phyloP scores from a whole-genome alignment of 2,113 vertebrate genomes.

The Cheilinus undulatus region DNA sequence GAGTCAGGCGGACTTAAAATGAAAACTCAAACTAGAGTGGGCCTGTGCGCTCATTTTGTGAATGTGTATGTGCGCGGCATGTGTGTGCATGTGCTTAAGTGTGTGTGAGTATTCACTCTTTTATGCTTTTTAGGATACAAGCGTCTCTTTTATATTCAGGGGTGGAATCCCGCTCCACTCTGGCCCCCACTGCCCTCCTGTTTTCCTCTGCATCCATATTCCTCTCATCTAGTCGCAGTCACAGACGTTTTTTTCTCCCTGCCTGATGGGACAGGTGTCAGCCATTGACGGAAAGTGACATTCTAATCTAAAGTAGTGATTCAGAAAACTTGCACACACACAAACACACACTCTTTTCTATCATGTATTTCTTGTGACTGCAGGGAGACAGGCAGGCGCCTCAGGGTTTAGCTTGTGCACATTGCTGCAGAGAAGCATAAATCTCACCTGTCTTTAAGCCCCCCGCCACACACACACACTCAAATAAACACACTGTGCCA shows the following conservation, averaged over 20 bases:
- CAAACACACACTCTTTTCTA: slow-evolving; percentile 23
- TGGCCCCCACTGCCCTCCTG: slow-evolving; percentile 50
- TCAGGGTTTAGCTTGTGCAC: slow-evolving; percentile 37
- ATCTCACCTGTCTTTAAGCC: slow-evolving; percentile 33
- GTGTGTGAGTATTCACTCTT: slow-evolving; percentile 33
- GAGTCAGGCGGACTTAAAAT: slow-evolving; percentile 74
- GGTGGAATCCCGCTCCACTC: slow-evolving; percentile 61
- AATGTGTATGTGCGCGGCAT: slow-evolving; percentile 6
- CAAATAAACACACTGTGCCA: slow-evolving; percentile 20
- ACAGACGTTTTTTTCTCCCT: slow-evolving; percentile 50
- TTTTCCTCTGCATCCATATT: slow-evolving; percentile 20
- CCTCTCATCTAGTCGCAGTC: slow-evolving; percentile 46
- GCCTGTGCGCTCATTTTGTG: slow-evolving; percentile 57
- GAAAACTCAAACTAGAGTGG: slow-evolving; percentile 69
- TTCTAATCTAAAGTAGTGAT: slow-evolving; percentile 79
- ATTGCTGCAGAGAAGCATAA: slow-evolving; percentile 21
- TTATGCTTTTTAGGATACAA: slow-evolving; percentile 59
- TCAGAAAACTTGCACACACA: slow-evolving; percentile 45
- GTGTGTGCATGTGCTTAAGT: slow-evolving; percentile 15
- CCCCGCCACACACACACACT: background rate
- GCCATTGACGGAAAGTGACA: slow-evolving; percentile 75
- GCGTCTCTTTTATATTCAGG: slow-evolving; percentile 66
- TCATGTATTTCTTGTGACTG: slow-evolving; percentile 41
- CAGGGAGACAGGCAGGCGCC: slow-evolving; percentile 25
- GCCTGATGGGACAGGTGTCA: slow-evolving; percentile 75